Evolutionary conservation across 2,888 invertebrate genomes (phyloP).

Genomic region (Melanostoma mellinum): DNA sequence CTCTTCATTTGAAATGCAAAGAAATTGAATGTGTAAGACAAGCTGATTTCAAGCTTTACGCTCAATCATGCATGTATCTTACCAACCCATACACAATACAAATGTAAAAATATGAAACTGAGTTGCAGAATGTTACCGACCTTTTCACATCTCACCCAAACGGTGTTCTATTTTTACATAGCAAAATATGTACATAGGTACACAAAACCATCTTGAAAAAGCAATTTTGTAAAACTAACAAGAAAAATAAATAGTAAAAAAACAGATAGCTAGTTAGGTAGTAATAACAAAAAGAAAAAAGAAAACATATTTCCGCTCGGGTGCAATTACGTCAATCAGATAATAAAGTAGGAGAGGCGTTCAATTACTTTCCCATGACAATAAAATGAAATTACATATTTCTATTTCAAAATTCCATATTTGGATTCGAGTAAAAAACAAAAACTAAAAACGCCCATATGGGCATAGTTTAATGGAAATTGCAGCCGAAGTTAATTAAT

Average conservation of each 20-base stretch:
- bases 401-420: slow-evolving; percentile 44
- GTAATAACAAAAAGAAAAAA: slow-evolving; percentile 5
- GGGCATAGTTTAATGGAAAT: slow-evolving; percentile 28
- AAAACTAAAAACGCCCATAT: slow-evolving; percentile 21
- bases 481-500: slow-evolving; percentile 49
- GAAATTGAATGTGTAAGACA: too few species aligned
- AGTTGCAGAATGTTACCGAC: too few species aligned
- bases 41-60: too few species aligned
- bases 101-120: too few species aligned
- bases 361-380: slow-evolving; percentile 31
- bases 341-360: background rate
- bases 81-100: too few species aligned
- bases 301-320: slow-evolving; percentile 42
- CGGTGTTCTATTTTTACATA: background rate
- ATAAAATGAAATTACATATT: background rate
- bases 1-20: too few species aligned
- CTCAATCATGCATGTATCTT: too few species aligned
- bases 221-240: background rate
- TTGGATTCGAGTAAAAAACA: slow-evolving; percentile 17
- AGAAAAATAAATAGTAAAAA: slow-evolving; percentile 27
- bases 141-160: background rate
- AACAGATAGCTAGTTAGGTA: slow-evolving; percentile 10
- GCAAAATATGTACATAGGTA: too few species aligned
- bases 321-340: slow-evolving; percentile 59
- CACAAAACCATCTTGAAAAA: too few species aligned